These are phyloP conservation scores for Setophaga coronata DNA, from an alignment of 2,113 vertebrate species.

Conservation along the genomic window DNA sequence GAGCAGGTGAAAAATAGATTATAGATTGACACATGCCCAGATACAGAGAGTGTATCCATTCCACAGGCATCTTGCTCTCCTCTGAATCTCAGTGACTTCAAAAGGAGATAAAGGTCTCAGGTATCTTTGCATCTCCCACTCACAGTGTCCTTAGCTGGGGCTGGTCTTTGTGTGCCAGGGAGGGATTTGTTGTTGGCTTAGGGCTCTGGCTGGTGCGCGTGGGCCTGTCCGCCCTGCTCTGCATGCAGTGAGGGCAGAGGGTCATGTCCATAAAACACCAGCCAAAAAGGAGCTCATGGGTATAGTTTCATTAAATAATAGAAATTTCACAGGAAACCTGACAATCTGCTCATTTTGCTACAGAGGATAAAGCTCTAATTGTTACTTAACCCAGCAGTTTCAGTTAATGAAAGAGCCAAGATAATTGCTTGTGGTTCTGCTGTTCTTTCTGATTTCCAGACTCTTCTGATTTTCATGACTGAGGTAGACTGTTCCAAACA, in stretches of 20 bases:
- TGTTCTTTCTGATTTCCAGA: neutral
- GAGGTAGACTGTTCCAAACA: neutral
- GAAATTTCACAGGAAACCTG: neutral
- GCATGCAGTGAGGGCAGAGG: accelerated
- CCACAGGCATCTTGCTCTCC: neutral
- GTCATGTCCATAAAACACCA: neutral
- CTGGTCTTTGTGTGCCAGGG: neutral
- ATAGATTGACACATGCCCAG: neutral
- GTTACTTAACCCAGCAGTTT: neutral
- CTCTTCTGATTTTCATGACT: neutral
- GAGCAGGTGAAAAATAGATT: neutral
- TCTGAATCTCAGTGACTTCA: conserved; percentile 26
- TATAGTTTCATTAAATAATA: neutral
- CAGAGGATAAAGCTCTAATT: neutral
- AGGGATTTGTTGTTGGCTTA: neutral
- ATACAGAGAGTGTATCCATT: neutral
- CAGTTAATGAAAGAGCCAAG: neutral
- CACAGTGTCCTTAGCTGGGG: neutral
- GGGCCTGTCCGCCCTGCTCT: neutral
- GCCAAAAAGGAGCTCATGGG: neutral
- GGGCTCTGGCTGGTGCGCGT: accelerated
- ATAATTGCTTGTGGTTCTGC: neutral
- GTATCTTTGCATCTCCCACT: conserved; percentile 3
- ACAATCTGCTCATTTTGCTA: neutral
- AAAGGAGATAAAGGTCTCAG: neutral